These are phyloP conservation scores for Chinchilla lanigera DNA, from an alignment of 2,113 vertebrate species.

Conservation along the genomic window DNA sequence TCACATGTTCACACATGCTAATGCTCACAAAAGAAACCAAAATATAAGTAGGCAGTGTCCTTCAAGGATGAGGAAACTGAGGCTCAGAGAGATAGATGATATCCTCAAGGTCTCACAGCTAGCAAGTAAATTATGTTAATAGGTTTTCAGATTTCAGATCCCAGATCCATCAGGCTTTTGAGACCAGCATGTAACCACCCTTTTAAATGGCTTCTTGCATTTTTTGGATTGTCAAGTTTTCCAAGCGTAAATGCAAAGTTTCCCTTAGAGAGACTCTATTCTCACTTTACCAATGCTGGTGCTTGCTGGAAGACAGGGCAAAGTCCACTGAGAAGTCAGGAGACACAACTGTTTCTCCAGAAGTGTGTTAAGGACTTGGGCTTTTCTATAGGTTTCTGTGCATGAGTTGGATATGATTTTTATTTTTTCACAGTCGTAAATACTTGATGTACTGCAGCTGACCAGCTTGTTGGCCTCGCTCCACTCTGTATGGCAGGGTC, in stretches of 20 bases:
- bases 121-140: background rate
- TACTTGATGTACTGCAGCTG: conserved; percentile 30
- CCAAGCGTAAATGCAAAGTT: background rate
- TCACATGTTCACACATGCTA: background rate
- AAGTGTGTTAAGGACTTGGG: background rate
- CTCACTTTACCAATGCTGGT: accelerated
- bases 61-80: background rate
- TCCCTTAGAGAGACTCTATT: background rate
- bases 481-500: background rate
- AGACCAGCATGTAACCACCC: background rate
- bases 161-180: background rate
- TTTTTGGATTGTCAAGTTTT: background rate
- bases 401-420: conserved; percentile 1
- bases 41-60: background rate
- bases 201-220: accelerated
- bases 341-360: background rate
- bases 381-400: background rate
- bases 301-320: background rate
- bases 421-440: conserved; percentile 58
- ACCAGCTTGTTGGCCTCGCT: background rate
- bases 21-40: background rate
- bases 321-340: background rate
- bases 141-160: background rate
- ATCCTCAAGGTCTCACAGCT: background rate
- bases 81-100: background rate